These are phyloP conservation scores for Linyphia triangularis DNA, from an alignment of 2,888 invertebrate genomes.

Conservation along the genomic window DNA sequence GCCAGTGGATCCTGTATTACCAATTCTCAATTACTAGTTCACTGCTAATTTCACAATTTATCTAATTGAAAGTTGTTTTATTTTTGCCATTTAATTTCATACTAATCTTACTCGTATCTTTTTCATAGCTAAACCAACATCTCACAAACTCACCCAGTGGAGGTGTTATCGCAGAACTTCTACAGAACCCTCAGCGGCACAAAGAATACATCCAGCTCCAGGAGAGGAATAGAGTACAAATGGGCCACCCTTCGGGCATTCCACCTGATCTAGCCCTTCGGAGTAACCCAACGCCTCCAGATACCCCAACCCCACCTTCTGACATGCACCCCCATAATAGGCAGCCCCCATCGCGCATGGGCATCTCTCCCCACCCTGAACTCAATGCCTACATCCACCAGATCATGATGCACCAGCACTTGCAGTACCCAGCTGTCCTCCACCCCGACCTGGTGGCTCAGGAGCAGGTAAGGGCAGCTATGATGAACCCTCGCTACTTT, in stretches of 20 bases:
- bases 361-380: neutral
- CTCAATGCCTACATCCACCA: neutral
- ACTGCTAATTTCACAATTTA: neutral
- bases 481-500: neutral
- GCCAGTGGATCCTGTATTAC: no score
- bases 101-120: neutral
- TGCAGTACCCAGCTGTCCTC: neutral
- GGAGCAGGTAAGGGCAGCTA: no score
- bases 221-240: constrained; percentile 65
- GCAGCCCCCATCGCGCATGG: neutral
- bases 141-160: constrained; percentile 42
- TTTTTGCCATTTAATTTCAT: neutral
- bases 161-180: constrained; percentile 77
- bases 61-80: neutral
- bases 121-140: constrained; percentile 24
- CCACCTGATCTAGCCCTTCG: constrained; percentile 76
- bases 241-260: constrained; percentile 75
- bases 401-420: neutral
- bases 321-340: neutral
- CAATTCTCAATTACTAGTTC: no score
- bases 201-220: constrained; percentile 76
- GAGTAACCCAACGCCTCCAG: constrained; percentile 77
- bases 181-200: constrained; percentile 77
- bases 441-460: neutral
- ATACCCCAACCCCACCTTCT: constrained; percentile 76